phyloP scores from a whole-genome alignment of 2,888 invertebrate genomes.

The Saturnia japonica region DNA sequence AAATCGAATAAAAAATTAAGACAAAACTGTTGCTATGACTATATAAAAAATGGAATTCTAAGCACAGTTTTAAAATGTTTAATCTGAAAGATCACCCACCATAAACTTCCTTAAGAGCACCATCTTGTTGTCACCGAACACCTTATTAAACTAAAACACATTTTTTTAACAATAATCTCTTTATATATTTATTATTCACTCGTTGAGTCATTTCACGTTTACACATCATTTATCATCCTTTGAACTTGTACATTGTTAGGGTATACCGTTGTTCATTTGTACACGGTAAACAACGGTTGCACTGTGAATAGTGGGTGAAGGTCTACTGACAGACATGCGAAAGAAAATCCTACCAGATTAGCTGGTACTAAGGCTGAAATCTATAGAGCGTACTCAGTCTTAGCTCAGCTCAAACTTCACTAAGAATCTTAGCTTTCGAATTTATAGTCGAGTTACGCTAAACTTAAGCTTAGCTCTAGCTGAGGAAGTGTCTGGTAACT shows the following conservation, averaged over 20 bases:
- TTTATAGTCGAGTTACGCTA: too few relatives aligned
- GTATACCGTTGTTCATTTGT: not conserved
- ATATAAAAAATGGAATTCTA: not conserved
- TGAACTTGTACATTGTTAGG: not conserved
- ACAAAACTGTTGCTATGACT: not conserved
- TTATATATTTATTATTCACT: not conserved
- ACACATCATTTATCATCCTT: not conserved
- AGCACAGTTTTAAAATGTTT: not conserved
- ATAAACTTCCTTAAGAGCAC: constrained; percentile 67
- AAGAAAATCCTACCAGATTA: not conserved
- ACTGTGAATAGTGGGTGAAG: not conserved
- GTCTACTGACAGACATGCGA: not conserved
- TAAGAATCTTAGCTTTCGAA: too few relatives aligned
- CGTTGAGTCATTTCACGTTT: not conserved
- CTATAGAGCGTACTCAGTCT: too few relatives aligned
- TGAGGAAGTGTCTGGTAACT: too few relatives aligned
- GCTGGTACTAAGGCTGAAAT: too few relatives aligned
- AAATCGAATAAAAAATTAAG: not conserved
- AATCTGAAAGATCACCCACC: constrained; percentile 51
- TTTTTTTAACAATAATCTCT: not conserved
- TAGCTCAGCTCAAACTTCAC: too few relatives aligned
- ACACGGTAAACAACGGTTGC: not conserved
- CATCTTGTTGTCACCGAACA: constrained; percentile 54
- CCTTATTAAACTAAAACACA: not conserved
- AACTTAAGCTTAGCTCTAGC: too few relatives aligned